Conservation (phyloP, 2,888 invertebrate species). For the Onthophagus sagittarius region DNA sequence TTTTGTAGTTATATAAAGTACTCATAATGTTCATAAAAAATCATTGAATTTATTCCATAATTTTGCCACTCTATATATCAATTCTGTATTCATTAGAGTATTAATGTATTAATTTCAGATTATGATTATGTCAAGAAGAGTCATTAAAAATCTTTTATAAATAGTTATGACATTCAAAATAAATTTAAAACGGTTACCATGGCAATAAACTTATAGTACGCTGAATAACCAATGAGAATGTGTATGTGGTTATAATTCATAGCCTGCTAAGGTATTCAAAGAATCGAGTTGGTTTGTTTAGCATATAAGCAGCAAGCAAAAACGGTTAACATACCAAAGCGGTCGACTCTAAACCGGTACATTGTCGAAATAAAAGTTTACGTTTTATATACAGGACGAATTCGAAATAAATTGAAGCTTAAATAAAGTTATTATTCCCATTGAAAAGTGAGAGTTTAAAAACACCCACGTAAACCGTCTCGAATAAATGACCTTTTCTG, state of each 20-base stretch:
- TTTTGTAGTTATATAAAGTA: too few species aligned
- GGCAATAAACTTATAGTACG: background rate
- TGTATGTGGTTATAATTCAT: background rate
- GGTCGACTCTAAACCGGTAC: background rate
- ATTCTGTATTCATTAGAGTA: too few species aligned
- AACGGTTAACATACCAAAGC: background rate
- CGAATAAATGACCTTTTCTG: background rate
- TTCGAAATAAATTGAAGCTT: too few species aligned
- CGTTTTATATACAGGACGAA: background rate
- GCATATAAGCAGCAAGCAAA: background rate
- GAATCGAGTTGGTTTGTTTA: background rate
- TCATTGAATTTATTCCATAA: too few species aligned
- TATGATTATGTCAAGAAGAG: too few species aligned
- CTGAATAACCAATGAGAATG: background rate
- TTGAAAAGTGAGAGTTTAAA: background rate
- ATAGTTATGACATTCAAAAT: background rate
- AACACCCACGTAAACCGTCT: background rate
- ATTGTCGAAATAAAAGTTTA: background rate
- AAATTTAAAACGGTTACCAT: background rate
- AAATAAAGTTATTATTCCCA: too few species aligned
- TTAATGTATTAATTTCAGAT: too few species aligned
- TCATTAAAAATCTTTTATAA: too few species aligned
- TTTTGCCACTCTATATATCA: too few species aligned
- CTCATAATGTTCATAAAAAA: too few species aligned
- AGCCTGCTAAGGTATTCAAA: background rate